Conservation (phyloP, 2,888 invertebrate species). For the Norana najaformis region DNA sequence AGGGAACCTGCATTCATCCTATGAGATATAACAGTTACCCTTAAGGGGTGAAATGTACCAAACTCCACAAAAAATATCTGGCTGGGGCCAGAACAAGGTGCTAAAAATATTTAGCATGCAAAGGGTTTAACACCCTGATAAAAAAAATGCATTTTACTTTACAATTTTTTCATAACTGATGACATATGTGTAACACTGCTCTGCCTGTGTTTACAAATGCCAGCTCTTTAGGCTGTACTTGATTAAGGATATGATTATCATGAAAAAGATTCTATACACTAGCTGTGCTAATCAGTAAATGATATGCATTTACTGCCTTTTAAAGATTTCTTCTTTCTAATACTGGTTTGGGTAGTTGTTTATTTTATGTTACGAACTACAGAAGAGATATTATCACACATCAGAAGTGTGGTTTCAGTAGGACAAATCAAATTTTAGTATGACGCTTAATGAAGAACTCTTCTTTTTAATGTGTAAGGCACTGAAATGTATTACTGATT, state of each 20-base stretch:
- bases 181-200: background rate
- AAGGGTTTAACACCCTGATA: too few relatives aligned
- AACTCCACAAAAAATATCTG: too few relatives aligned
- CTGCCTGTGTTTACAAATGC: background rate
- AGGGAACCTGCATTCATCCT: too few relatives aligned
- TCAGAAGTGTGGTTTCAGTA: background rate
- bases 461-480: background rate
- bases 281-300: too few relatives aligned
- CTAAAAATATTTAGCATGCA: too few relatives aligned
- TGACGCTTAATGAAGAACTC: background rate
- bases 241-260: too few relatives aligned
- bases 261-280: background rate
- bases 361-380: background rate
- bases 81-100: too few relatives aligned
- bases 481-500: background rate
- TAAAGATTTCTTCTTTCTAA: background rate
- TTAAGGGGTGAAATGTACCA: too few relatives aligned
- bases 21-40: too few relatives aligned
- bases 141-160: background rate
- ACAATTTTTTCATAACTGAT: background rate
- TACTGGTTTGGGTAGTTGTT: background rate
- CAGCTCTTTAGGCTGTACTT: too few relatives aligned
- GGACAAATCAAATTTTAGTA: background rate
- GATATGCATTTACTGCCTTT: background rate
- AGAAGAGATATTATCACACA: background rate